phyloP scores from a whole-genome alignment of 1,140 invertebrate genomes.

The Oppia nitens region DNA sequence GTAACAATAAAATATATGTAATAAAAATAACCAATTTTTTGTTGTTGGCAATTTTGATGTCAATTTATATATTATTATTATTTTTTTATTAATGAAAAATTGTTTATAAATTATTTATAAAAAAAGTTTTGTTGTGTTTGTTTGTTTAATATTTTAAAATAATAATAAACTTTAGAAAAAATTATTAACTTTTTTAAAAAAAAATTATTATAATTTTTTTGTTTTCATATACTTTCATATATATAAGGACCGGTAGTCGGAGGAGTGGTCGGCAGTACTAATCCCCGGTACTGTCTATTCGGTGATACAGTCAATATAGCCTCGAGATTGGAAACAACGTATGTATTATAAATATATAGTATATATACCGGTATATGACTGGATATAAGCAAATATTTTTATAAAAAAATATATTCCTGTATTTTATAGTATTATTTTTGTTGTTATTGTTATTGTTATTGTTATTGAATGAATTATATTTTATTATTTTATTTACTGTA shows the following conservation, averaged over 20 bases:
- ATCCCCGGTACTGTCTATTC: conserved; percentile 77
- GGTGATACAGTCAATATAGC: conserved; percentile 47
- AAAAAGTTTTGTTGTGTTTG: not conserved
- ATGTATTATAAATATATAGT: not conserved
- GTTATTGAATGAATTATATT: too few relatives aligned
- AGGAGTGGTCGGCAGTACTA: conserved; percentile 68
- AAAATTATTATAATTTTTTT: not conserved
- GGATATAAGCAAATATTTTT: not conserved
- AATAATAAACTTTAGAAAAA: not conserved
- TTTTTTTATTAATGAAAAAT: not conserved
- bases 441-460: too few relatives aligned
- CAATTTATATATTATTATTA: too few relatives aligned
- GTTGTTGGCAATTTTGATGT: too few relatives aligned
- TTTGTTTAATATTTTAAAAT: too few relatives aligned
- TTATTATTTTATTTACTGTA: too few relatives aligned
- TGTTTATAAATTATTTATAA: not conserved
- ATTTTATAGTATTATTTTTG: too few relatives aligned
- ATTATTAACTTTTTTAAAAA: not conserved
- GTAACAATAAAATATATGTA: too few relatives aligned
- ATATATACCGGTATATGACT: not conserved
- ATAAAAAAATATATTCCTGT: conserved; percentile 25
- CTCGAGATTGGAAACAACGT: conserved; percentile 2
- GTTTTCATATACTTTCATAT: conserved; percentile 24
- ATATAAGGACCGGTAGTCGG: conserved; percentile 71
- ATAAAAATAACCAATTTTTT: too few relatives aligned